Evolutionary conservation across 2,113 vertebrate genomes (phyloP).

Genomic region (Excalfactoria chinensis): DNA sequence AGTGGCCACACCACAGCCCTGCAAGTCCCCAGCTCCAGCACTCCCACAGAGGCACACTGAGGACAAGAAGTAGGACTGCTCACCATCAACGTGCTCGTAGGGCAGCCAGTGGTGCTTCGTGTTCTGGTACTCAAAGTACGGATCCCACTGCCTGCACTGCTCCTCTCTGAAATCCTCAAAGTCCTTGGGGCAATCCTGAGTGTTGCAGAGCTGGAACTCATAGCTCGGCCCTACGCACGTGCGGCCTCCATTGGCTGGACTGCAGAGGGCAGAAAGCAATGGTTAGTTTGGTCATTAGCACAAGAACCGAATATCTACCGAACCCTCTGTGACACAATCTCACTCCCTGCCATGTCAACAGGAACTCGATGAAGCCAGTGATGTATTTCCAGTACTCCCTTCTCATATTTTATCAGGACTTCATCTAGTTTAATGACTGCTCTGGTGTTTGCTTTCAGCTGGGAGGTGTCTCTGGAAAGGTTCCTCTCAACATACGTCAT

Average conservation of each 20-base stretch:
- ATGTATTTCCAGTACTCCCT: neutral
- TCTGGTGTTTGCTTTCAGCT: neutral
- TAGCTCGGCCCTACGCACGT: slow-evolving; percentile 87
- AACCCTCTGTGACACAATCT: neutral
- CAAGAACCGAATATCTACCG: fast-evolving
- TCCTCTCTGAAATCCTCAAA: slow-evolving; percentile 90
- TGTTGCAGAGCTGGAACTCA: slow-evolving; percentile 94
- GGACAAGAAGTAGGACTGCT: slow-evolving; percentile 35
- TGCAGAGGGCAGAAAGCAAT: slow-evolving; percentile 33
- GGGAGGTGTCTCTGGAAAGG: neutral
- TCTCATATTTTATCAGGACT: neutral
- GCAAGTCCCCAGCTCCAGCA: neutral
- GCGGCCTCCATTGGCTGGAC: slow-evolving; percentile 92
- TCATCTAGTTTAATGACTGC: neutral
- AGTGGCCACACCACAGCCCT: neutral
- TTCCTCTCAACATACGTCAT: neutral
- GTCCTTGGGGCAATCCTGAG: slow-evolving; percentile 87
- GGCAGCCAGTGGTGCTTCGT: slow-evolving; percentile 94
- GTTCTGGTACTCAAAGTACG: slow-evolving; percentile 87
- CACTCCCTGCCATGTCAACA: neutral
- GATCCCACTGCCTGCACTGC: slow-evolving; percentile 89
- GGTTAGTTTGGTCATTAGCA: neutral
- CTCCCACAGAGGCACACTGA: neutral
- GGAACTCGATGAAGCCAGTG: neutral
- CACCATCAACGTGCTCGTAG: slow-evolving; percentile 92